A percentile compares a stretch with the other conserved stretches of the same genome.
These are phyloP conservation scores for Artemisiospiza belli DNA, from an alignment of 2,113 vertebrate species.

Conservation along the genomic window DNA sequence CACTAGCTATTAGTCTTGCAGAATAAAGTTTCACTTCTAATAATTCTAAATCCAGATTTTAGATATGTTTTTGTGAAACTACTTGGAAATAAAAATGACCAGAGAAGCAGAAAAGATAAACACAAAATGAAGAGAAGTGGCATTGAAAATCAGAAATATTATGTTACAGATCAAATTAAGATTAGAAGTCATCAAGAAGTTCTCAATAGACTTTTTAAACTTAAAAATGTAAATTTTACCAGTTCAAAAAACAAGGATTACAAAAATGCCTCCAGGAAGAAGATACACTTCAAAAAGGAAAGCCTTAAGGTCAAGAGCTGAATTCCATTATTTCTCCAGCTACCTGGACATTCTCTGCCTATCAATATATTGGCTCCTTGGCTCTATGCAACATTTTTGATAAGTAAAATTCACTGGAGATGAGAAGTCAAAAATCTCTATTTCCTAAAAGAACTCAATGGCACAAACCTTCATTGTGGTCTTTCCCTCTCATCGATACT, in stretches of 20 bases:
- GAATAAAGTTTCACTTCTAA: constrained; percentile 57
- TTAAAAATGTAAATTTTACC: background rate
- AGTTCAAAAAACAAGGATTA: background rate
- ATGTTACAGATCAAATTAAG: background rate
- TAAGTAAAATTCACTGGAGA: background rate
- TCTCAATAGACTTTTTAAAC: background rate
- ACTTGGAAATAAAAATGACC: background rate
- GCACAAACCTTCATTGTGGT: background rate
- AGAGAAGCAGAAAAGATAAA: background rate
- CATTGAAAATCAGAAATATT: background rate
- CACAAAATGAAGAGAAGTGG: background rate
- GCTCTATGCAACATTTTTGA: background rate
- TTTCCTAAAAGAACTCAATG: background rate
- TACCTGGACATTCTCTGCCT: background rate
- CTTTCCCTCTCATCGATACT: background rate
- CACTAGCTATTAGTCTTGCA: constrained; percentile 7
- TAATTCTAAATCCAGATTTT: constrained; percentile 37
- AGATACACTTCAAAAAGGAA: background rate
- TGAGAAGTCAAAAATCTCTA: background rate
- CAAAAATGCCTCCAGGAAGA: background rate
- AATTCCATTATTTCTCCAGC: background rate
- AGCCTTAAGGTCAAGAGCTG: background rate
- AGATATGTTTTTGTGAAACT: constrained; percentile 27
- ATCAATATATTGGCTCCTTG: background rate
- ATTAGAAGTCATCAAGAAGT: background rate